These are phyloP conservation scores for Falcunculus frontatus DNA, from an alignment of 2,113 vertebrate genomes.

Conservation along the genomic window DNA sequence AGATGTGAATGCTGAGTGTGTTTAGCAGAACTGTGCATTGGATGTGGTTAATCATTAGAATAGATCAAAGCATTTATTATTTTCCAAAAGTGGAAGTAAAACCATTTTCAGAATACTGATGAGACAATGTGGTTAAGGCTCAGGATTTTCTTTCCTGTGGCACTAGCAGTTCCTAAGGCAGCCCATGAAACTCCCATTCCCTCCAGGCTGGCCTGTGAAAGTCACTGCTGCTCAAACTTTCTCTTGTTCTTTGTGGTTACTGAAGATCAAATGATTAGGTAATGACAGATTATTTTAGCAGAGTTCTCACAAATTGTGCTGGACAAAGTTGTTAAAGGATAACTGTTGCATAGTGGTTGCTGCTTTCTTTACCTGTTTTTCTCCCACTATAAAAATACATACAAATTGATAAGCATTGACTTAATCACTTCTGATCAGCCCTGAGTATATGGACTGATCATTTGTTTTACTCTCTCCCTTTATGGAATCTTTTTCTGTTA, in stretches of 20 bases:
- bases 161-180: background rate
- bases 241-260: background rate
- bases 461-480: background rate
- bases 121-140: background rate
- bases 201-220: background rate
- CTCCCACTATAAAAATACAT: rapidly evolving
- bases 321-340: background rate
- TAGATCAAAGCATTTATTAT: background rate
- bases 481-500: background rate
- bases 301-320: background rate
- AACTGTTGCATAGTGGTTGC: background rate
- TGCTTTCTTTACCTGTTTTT: background rate
- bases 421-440: background rate
- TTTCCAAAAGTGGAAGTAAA: background rate
- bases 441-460: no score
- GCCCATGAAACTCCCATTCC: background rate
- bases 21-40: background rate
- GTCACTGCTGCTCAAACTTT: background rate
- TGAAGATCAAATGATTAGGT: background rate
- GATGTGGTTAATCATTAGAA: background rate
- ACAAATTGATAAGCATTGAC: background rate
- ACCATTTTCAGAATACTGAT: background rate
- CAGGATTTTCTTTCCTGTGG: background rate
- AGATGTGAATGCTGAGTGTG: background rate
- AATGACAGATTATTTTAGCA: background rate